phyloP scores from a whole-genome alignment of 2,888 invertebrate species.

The Neoitamus cyanurus region DNA sequence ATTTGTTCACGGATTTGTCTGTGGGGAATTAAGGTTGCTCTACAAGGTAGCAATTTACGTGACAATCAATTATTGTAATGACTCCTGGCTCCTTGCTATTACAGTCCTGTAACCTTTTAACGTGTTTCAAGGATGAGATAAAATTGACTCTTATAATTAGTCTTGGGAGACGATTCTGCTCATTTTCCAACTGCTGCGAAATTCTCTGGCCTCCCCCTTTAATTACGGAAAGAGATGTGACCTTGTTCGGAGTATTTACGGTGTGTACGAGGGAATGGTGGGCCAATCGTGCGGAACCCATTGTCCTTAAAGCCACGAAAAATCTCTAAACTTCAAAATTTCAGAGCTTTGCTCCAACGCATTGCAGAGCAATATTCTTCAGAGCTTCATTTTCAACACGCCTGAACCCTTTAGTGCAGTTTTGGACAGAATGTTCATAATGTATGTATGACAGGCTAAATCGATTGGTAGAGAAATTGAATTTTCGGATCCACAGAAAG shows the following conservation, averaged over 20 bases:
- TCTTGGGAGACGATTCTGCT: conserved; percentile 6
- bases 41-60: conserved; percentile 43
- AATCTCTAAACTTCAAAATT: not conserved
- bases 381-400: not conserved
- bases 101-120: conserved; percentile 33
- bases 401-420: not conserved
- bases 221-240: conserved; percentile 31
- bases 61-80: conserved; percentile 45
- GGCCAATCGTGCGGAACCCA: not conserved
- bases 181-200: not conserved
- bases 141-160: conserved; percentile 44
- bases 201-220: not conserved
- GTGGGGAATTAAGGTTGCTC: conserved; percentile 40
- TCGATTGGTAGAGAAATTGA: not conserved
- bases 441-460: not conserved
- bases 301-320: not conserved
- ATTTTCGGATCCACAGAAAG: not conserved
- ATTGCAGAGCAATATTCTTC: not conserved
- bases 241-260: not conserved
- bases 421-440: not conserved
- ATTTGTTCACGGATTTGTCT: conserved; percentile 45
- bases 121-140: conserved; percentile 40
- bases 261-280: not conserved
- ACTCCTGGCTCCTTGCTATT: conserved; percentile 32
- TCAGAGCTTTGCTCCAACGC: not conserved